These are phyloP conservation scores for Furnarius figulus DNA, from an alignment of 2,113 vertebrate genomes.

Conservation along the genomic window DNA sequence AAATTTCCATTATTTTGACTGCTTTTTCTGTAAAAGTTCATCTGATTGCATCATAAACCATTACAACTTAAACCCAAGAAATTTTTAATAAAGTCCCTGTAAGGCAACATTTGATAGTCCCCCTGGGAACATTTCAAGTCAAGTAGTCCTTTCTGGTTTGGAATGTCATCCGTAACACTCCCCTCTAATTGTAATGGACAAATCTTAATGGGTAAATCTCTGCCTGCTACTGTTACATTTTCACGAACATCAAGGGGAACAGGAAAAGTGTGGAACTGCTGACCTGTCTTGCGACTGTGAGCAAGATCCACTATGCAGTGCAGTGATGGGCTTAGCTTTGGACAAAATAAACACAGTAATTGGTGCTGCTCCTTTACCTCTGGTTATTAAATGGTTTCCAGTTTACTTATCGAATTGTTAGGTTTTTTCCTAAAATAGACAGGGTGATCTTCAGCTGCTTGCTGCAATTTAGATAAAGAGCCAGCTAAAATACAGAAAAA, in stretches of 20 bases:
- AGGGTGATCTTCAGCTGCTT: background rate
- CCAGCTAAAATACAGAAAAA: background rate
- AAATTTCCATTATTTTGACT: background rate
- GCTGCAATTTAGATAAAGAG: background rate
- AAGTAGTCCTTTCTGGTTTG: background rate
- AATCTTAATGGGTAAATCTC: background rate
- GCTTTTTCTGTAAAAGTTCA: background rate
- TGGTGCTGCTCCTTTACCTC: background rate
- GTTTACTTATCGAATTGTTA: background rate
- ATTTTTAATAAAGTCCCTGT: background rate
- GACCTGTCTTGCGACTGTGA: background rate
- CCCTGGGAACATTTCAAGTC: background rate
- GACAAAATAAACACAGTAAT: background rate
- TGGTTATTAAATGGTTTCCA: background rate
- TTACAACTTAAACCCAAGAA: background rate
- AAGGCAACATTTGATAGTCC: background rate
- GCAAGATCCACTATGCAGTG: background rate
- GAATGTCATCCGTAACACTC: background rate
- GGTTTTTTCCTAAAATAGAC: background rate
- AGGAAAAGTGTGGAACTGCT: background rate
- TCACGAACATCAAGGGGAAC: background rate
- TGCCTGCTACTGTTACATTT: background rate
- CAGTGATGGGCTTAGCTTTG: background rate
- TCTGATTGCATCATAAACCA: background rate
- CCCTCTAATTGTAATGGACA: background rate